These are phyloP conservation scores for Heteromormyrus szaboi DNA, from an alignment of 2,797 vertebrate species.

Conservation along the genomic window DNA sequence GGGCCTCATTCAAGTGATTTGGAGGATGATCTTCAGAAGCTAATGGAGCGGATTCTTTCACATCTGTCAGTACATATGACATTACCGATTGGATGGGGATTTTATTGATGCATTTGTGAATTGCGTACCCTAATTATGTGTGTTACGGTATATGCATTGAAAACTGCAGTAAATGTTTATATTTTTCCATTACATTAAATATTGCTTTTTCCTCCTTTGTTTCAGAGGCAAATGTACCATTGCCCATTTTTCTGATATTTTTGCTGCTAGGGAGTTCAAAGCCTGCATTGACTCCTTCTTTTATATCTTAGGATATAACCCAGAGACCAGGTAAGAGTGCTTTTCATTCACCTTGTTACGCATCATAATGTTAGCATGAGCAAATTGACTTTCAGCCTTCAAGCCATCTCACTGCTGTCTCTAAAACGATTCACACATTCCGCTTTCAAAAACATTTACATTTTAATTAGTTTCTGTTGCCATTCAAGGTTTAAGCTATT, in stretches of 20 bases:
- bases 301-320: slow-evolving; percentile 98
- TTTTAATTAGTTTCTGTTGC: not conserved
- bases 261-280: slow-evolving; percentile 98
- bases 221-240: slow-evolving; percentile 97
- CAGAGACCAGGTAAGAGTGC: slow-evolving; percentile 90
- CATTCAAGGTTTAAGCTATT: not conserved
- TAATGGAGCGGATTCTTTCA: not conserved
- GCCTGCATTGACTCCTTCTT: slow-evolving; percentile 97
- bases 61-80: not conserved
- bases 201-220: slow-evolving; percentile 39
- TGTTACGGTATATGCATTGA: not conserved
- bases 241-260: slow-evolving; percentile 99
- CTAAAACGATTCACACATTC: not conserved
- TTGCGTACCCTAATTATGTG: not conserved
- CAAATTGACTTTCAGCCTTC: not conserved
- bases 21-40: slow-evolving; percentile 24
- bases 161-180: not conserved
- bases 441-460: not conserved
- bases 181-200: not conserved
- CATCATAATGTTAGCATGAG: not conserved
- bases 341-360: not conserved
- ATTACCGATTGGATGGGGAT: not conserved
- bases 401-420: slow-evolving; percentile 17
- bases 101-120: not conserved
- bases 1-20: slow-evolving; percentile 23